A percentile compares a stretch with the other conserved stretches of the same genome.
These are phyloP conservation scores for Mesorhabditis spiculigera DNA, from an alignment of 2,888 invertebrate species.

Conservation along the genomic window DNA sequence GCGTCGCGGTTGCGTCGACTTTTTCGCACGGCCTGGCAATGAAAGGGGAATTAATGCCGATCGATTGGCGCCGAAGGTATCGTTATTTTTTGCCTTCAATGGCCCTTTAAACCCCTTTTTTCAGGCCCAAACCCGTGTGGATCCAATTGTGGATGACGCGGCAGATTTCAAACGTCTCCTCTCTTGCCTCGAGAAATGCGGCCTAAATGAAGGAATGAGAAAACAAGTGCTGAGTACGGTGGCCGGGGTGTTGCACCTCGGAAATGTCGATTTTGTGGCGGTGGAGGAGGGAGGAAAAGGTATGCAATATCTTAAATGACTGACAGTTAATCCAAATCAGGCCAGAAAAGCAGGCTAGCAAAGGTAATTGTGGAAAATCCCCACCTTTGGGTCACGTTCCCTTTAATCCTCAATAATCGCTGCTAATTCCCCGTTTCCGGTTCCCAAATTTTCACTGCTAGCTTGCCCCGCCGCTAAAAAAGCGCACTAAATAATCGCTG, in stretches of 20 bases:
- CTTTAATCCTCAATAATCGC: neutral
- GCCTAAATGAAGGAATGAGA: conserved; percentile 68
- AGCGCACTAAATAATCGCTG: too few relatives aligned
- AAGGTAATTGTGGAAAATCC: neutral
- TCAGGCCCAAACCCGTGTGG: conserved; percentile 72
- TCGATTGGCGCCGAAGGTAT: neutral
- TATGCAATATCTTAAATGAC: too few relatives aligned
- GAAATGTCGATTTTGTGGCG: conserved; percentile 92
- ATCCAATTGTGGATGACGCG: conserved; percentile 87
- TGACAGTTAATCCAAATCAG: too few relatives aligned
- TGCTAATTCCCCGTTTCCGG: neutral
- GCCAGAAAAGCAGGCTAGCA: too few relatives aligned
- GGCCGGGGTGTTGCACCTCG: conserved; percentile 81
- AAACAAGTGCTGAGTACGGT: conserved; percentile 24
- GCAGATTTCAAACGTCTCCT: conserved; percentile 81
- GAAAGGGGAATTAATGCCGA: neutral
- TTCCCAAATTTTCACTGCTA: too few relatives aligned
- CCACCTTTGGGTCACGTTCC: neutral
- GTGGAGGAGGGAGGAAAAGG: conserved; percentile 76
- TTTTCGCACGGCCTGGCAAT: conserved; percentile 25
- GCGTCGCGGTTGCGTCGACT: conserved; percentile 33
- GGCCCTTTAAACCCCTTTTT: conserved; percentile 6
- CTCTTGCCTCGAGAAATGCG: conserved; percentile 74
- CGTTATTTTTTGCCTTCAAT: neutral
- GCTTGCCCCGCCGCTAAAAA: too few relatives aligned